Evolutionary conservation across 2,888 invertebrate genomes (phyloP).

Genomic region (Meloe dianella): DNA sequence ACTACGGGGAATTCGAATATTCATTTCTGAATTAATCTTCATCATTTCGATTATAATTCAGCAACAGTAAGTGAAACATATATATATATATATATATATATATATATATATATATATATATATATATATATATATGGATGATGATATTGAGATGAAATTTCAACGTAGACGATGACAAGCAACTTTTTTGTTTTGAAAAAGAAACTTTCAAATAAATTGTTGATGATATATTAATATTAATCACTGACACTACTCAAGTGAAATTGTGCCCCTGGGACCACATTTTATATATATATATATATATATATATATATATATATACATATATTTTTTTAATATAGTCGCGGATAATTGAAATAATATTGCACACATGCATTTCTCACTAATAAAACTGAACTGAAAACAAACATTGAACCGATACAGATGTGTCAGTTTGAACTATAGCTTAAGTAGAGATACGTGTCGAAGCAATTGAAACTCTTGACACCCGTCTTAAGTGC

Average conservation of each 20-base stretch:
- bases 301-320: too few species aligned
- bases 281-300: too few species aligned
- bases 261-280: too few species aligned
- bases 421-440: conserved; percentile 34
- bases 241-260: background rate
- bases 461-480: conserved; percentile 41
- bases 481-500: conserved; percentile 37
- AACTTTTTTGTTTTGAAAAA: conserved; percentile 46
- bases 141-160: conserved; percentile 31
- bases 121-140: too few species aligned
- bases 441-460: conserved; percentile 43
- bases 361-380: background rate
- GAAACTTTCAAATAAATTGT: conserved; percentile 38
- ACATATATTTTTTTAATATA: too few species aligned
- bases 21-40: conserved; percentile 7
- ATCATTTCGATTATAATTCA: background rate
- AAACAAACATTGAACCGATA: conserved; percentile 28
- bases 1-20: background rate
- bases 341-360: background rate
- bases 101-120: too few species aligned
- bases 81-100: too few species aligned
- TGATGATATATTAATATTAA: conserved; percentile 49
- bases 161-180: conserved; percentile 40
- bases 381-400: background rate
- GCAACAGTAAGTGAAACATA: conserved; percentile 38